Evolutionary conservation across 2,888 invertebrate genomes (phyloP), one percentile per base, ranked within the genome.

Genomic region (Chrysolina haemoptera): DNA sequence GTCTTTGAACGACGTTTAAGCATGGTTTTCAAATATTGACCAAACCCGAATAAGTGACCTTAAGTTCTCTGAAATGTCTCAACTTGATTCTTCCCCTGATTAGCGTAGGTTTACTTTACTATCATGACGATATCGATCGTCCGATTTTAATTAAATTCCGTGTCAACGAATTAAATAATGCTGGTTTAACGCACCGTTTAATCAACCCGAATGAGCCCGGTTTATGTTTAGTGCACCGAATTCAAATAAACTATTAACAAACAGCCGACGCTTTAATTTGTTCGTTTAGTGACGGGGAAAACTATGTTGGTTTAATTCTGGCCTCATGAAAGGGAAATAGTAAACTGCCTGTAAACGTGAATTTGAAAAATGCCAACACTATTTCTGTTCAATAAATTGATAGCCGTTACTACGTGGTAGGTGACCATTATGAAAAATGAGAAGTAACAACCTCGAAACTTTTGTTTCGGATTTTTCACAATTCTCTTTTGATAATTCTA

Each of bases 151-250:
- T 67, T 67, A 53, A 67, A 67, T 67, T 66, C 41, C 67, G 67
- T 55, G 67, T 67, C 40, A 40, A 67, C 55, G 67, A 67, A 67
- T 67, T 70, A 64, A 70, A 64, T 64, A 40, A 70, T 16, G 63
- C 50, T 18, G n/a, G 50, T 63, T 70, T 50, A 50, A 40, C 62
- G 63, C 64, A 41, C 41, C 64, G 43, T 64, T 70, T 70, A 70
- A 70, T 70, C 63, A 53, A 64, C 62, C 50, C 70, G 64, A 70
- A 64, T 20, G 41, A 27, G 50, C 35, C 53, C 22, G 55, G 64
- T 70, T 70, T 64, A 70, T 63, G 70, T 64, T 70, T 64, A 64
- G 64, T 35, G 50, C 70, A 40, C 62, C 63, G 48, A 50, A 70
- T 70, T 63, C 70, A 62, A 63, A 70, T 70, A 64, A 70, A 70